Evolutionary conservation across 2,888 invertebrate genomes (phyloP), one percentile per base, ranked within the genome.

Genomic region (Luperina testacea): DNA sequence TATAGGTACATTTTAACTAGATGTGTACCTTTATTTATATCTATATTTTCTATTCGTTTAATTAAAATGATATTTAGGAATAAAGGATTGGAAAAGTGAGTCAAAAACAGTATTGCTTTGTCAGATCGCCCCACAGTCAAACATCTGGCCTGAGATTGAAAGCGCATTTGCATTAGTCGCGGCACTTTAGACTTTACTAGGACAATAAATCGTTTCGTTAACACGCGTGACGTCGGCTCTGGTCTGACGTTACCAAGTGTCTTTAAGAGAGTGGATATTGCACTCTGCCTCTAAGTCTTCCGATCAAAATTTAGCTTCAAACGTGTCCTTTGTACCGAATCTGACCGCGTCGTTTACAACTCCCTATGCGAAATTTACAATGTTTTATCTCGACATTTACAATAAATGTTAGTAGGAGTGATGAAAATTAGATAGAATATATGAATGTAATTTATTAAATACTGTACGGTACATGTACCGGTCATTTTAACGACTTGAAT

Each of bases 131-230:
- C 88, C 88, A 81, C 74, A 77, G 77, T 72, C 82, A 59, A 77
- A 76, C 85, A 88, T 72, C 87, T 84, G 80, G 87, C 88, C 86
- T 81, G 90, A 88, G 80, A 79, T 81, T 85, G 82, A 89, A 78
- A 83, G 80, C 77, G 87, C 89, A 86, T 87, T 90, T 92, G 93
- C 92, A 93, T 91, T 87, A 90, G 92, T 92, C 93, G 93, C 94
- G 94, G 93, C 93, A 95, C 92, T 93, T 94, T 96, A 96, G 96
- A 96, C 96, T 96, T 92, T 95, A 95, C 94, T 96, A 95, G 94
- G 96, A 97, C 97, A 97, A 97, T 97, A 97, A 94, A 92, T 90
- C 85, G 90, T 92, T 91, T 94, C 93, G 93, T 92, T 94, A 93
- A 94, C 94, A 93, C 92, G 88, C 89, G 88, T 91, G 92, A 91